Conservation (phyloP, 2,113 vertebrate species). For the Uropsilus gracilis region DNA sequence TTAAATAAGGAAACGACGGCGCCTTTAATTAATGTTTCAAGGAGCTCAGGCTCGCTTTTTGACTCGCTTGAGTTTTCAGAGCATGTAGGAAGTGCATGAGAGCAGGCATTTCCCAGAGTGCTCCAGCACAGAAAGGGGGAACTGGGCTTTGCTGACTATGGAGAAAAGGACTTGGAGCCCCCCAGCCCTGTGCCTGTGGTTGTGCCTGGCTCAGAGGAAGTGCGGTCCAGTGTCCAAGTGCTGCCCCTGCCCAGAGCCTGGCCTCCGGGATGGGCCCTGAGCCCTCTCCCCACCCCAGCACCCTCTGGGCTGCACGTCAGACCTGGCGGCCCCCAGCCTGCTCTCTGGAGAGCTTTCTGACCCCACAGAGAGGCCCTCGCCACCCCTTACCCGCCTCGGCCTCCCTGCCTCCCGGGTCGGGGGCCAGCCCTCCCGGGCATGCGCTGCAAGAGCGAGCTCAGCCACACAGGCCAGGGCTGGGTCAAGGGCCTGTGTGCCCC, state of each 20-base stretch:
- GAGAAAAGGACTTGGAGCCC: background rate
- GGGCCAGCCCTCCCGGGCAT: background rate
- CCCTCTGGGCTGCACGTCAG: background rate
- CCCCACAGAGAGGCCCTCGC: no score
- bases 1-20: slow-evolving; percentile 50
- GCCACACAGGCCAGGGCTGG: background rate
- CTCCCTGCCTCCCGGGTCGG: background rate
- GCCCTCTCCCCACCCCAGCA: background rate
- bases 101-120: background rate
- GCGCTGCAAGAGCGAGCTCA: background rate
- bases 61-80: background rate
- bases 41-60: background rate
- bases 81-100: background rate
- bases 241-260: background rate
- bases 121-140: background rate
- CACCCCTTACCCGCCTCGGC: background rate
- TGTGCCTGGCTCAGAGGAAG: background rate
- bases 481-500: background rate
- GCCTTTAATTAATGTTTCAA: slow-evolving; percentile 71
- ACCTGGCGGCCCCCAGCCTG: background rate
- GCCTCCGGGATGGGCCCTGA: no score
- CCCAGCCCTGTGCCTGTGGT: background rate
- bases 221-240: fast-evolving
- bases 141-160: background rate
- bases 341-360: background rate